A percentile compares a stretch with the other conserved stretches of the same genome.
These are phyloP conservation scores for Molossus alvarezi DNA, from an alignment of 2,797 vertebrate genomes.

Conservation along the genomic window DNA sequence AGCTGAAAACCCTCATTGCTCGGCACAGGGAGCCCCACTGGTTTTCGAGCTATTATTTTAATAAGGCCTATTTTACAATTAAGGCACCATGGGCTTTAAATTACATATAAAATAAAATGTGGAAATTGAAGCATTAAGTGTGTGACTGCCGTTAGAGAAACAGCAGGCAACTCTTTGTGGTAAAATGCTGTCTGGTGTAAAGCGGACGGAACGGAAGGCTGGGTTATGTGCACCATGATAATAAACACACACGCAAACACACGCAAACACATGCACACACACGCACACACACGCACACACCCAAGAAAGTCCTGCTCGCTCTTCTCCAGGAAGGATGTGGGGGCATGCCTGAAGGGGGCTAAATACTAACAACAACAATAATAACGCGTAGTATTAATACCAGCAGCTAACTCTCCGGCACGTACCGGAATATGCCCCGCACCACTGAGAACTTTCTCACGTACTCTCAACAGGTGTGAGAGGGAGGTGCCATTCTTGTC, in stretches of 20 bases:
- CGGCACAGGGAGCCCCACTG: constrained; percentile 89
- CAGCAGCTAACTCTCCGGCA: background rate
- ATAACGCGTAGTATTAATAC: background rate
- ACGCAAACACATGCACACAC: background rate
- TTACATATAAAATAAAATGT: constrained; percentile 93
- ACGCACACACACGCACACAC: background rate
- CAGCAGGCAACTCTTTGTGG: constrained; percentile 88
- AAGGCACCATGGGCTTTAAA: constrained; percentile 93
- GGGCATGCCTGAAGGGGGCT: background rate
- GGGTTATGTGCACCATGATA: constrained; percentile 52
- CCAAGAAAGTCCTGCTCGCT: constrained; percentile 25
- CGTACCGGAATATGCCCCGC: background rate
- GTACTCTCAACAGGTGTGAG: background rate
- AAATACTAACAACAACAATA: background rate
- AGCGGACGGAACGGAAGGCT: constrained; percentile 84
- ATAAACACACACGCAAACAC: background rate
- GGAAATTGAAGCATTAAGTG: constrained; percentile 92
- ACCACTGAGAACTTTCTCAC: background rate
- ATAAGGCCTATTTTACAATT: constrained; percentile 94
- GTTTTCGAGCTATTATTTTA: constrained; percentile 92
- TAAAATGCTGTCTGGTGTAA: constrained; percentile 85
- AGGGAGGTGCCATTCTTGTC: background rate
- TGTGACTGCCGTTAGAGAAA: constrained; percentile 90
- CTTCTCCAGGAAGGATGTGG: background rate
- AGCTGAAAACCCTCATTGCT: constrained; percentile 89